These are phyloP conservation scores for Psephotus haematonotus DNA, from an alignment of 2,113 vertebrate species.

Conservation along the genomic window DNA sequence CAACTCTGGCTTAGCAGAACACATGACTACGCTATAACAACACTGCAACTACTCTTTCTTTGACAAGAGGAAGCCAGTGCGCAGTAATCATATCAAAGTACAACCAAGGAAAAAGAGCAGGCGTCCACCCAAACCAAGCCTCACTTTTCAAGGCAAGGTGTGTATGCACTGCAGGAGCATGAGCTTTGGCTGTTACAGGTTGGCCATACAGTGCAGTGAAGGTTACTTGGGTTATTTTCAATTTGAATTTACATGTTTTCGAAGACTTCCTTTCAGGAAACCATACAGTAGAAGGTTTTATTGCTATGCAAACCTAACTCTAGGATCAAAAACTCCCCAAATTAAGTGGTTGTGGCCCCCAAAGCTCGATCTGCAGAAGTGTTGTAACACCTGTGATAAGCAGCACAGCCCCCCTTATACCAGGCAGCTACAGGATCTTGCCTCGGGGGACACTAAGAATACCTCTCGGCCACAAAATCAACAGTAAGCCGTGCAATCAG, in stretches of 20 bases:
- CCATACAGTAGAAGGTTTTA: neutral
- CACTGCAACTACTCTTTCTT: neutral
- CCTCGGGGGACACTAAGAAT: neutral
- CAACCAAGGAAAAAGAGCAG: neutral
- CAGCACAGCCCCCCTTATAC: neutral
- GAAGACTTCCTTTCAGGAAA: neutral
- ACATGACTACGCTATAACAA: neutral
- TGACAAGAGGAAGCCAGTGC: neutral
- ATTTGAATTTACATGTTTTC: neutral
- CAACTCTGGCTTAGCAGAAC: neutral
- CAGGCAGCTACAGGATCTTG: neutral
- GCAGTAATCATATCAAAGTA: neutral
- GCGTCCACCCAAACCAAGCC: no score
- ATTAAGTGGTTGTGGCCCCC: accelerated
- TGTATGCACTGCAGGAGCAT: accelerated
- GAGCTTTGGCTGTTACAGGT: neutral
- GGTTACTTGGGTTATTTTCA: neutral
- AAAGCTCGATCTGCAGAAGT: neutral
- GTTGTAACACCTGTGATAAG: neutral
- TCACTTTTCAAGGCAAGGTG: accelerated
- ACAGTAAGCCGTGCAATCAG: neutral
- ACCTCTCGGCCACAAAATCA: neutral
- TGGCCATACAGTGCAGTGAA: accelerated
- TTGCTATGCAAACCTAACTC: neutral
- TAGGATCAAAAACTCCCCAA: accelerated